Base-by-base conservation (phyloP, 2,888 invertebrate species). In the Cantharis rustica region DNA sequence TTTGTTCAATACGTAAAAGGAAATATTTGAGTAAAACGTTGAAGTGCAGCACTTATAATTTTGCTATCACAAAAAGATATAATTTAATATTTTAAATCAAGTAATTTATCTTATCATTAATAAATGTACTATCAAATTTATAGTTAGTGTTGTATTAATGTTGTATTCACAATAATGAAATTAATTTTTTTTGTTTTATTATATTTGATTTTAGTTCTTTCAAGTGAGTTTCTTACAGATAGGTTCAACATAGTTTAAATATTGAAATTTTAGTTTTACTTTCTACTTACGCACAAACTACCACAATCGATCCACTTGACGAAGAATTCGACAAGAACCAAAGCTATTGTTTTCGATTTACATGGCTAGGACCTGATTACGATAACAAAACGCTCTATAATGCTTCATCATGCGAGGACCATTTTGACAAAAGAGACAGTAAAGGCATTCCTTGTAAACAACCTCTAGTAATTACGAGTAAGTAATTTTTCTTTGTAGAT, bases 361-460 rank as follows among this genome's bases (percentile, higher is more conserved):
- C 93, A 0, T 94, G 94, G 94, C 87, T 93, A 2, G 93, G 93
- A 0, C 92, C 92, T 0, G 89, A 90, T 78, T 92, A 86, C 81
- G 90, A 90, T 84, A 92, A 92, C 80, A 88, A 90, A 61, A 90
- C 91, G 3, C 87, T 87, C 2, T 89, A 91, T 16, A 90, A 90
- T 73, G 84, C 83, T 47, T 80, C 81, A 15, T 47, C 47, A 5
- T 88, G 88, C 80, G 75, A 80, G 0, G 85, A 87, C 71, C 84
- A 85, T 76, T 76, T 85, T 69, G 85, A 86, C 26, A 83, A 84
- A 26, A 84, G 80, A 17, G 83, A 86, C 70, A 83, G 84, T 9
- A 82, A 80, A 27, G 81, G 83, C 15, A 88, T 93, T 47, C 93
- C 93, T 1, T 94, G 93, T 82, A 87, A 89, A 72, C 87, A 90